A percentile compares a stretch with the other conserved stretches of the same genome.
phyloP scores from a whole-genome alignment of 2,888 invertebrate species.

The Enoplolaimus lenunculus region DNA sequence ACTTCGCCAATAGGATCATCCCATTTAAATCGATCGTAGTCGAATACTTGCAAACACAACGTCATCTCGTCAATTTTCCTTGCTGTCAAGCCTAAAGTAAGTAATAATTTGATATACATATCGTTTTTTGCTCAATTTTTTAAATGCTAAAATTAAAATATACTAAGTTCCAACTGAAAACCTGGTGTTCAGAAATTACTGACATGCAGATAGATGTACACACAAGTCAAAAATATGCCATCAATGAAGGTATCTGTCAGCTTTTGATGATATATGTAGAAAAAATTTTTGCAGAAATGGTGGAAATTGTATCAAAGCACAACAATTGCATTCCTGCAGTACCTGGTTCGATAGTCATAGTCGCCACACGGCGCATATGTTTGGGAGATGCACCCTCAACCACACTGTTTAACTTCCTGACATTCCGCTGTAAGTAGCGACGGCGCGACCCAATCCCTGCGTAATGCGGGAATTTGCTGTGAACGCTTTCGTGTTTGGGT shows the following conservation, averaged over 20 bases:
- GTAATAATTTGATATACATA: background rate
- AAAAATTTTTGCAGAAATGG: no score
- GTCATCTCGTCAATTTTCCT: constrained; percentile 38
- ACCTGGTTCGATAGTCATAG: no score
- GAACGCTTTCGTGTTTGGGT: background rate
- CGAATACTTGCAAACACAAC: constrained; percentile 36
- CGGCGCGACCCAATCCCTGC: background rate
- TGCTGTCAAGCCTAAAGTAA: constrained; percentile 33
- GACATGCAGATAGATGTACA: no score
- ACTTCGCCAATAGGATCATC: constrained; percentile 40
- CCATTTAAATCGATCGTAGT: constrained; percentile 36
- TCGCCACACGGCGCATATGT: background rate
- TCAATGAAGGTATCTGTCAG: no score
- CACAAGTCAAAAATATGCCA: no score
- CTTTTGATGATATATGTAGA: no score
- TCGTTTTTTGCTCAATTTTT: no score
- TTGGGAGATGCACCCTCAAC: background rate
- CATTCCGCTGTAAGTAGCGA: background rate
- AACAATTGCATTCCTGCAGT: no score
- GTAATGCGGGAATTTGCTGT: background rate
- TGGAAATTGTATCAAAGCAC: no score
- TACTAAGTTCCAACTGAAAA: no score
- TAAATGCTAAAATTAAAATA: no score
- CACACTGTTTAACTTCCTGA: background rate
- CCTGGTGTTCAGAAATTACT: no score